phyloP scores from a whole-genome alignment of 2,797 vertebrate species.

The Micropoecilia bifurca region DNA sequence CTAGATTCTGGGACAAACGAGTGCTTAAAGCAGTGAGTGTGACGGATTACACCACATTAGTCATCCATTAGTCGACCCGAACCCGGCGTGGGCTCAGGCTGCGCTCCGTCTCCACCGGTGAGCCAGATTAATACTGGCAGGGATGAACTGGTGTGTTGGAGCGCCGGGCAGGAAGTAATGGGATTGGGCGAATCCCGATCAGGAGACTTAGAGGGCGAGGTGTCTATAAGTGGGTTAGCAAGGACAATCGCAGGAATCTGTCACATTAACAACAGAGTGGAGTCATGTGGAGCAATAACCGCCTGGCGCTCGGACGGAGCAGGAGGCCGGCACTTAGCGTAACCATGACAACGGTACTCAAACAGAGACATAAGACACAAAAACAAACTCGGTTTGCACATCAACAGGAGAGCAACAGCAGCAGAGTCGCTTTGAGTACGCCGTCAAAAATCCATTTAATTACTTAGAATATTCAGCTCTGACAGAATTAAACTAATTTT shows the following conservation, averaged over 20 bases:
- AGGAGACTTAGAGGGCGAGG: conserved; percentile 42
- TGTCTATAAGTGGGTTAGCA: conserved; percentile 28
- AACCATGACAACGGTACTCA: not conserved
- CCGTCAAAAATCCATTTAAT: not conserved
- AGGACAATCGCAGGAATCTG: conserved; percentile 30
- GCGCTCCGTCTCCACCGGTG: conserved; percentile 13
- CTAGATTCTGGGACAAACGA: conserved; percentile 4
- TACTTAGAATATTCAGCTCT: not conserved
- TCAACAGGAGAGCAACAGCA: not conserved
- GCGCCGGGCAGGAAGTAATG: conserved; percentile 39
- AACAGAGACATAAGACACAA: not conserved
- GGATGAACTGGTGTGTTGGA: conserved; percentile 39
- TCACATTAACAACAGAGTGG: not conserved
- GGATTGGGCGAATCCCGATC: conserved; percentile 44
- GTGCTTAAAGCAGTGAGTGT: conserved; percentile 8
- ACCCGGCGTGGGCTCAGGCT: conserved; percentile 3
- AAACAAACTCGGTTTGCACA: not conserved
- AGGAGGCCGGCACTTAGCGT: not conserved
- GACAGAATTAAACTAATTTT: too few species aligned
- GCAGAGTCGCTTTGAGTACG: not conserved
- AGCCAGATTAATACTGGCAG: conserved; percentile 34
- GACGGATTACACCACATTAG: conserved; percentile 34
- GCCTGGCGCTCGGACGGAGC: not conserved
- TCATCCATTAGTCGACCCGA: conserved; percentile 18
- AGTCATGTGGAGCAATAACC: not conserved